A percentile compares a stretch with the other conserved stretches of the same genome.
These are phyloP conservation scores for Formicarius rufipectus DNA, from an alignment of 2,113 vertebrate species.

Conservation along the genomic window DNA sequence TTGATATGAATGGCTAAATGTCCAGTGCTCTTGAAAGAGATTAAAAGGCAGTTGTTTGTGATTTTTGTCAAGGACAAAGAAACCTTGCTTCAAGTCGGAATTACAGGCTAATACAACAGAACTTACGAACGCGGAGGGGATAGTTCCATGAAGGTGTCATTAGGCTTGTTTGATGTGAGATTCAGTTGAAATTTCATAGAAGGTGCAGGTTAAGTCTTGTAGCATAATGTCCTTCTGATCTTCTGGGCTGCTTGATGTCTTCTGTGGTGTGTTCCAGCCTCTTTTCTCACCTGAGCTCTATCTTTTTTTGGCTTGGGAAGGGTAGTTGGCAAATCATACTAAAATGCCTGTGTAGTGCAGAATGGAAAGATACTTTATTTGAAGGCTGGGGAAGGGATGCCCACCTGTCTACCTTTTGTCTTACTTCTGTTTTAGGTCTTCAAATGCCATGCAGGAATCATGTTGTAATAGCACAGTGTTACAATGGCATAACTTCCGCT, in stretches of 20 bases:
- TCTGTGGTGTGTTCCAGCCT: not conserved
- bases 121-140: not conserved
- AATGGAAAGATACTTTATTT: not conserved
- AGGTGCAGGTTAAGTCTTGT: not conserved
- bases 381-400: not conserved
- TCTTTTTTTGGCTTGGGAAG: not conserved
- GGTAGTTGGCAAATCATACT: not conserved
- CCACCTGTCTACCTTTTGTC: not conserved
- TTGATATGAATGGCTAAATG: not conserved
- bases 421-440: not conserved
- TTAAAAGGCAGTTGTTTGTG: not conserved
- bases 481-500: not conserved
- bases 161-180: not conserved
- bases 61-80: not conserved
- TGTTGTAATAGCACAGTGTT: not conserved
- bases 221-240: not conserved
- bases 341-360: not conserved
- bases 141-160: not conserved
- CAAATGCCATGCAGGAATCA: not conserved
- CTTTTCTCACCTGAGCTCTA: not conserved
- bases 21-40: not conserved
- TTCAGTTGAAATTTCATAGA: not conserved
- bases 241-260: not conserved
- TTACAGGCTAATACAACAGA: not conserved
- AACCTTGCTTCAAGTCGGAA: not conserved